Evolutionary conservation across 1,140 invertebrate species (phyloP), one percentile per base, ranked within the genome.

Genomic region (Trachymyrmex cornetzi): DNA sequence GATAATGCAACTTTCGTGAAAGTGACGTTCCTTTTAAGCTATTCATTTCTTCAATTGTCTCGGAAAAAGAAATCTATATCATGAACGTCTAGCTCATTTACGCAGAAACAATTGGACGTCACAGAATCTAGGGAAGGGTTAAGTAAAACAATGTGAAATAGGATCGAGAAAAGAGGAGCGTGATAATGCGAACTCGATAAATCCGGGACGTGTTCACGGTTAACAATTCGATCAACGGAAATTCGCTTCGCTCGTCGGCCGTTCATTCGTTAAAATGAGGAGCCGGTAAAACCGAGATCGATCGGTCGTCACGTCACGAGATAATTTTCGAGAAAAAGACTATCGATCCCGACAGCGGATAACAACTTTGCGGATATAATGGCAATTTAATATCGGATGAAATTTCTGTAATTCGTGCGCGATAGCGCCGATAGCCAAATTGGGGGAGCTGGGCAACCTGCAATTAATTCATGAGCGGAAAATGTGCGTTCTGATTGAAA

Each of bases 281-380:
- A 74, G 69, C 69, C 14, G 71, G 69, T 44, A 50, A 84, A 84
- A 75, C 48, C 80, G 80, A 50, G 80, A 84, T 84, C 80, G 80
- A 84, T 69, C 67, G 64, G 64, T 63, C 80, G 55, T 84, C 69
- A 63, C 69, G 55, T 75, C 80, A 75, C 69, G 80, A 69, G 66
- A 84, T 84, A 84, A 84, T 84, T 84, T 84, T 84, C 80, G 80
- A 84, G 80, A 84, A 84, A 84, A 84, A 75, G 80, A 84, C 71
- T 74, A 75, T 75, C 55, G 80, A 75, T 75, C 69, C 55, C 72
- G 80, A 84, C 80, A 84, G 80, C 69, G 55, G 80, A 74, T 84
- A 84, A 84, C 80, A 84, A 84, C 69, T 84, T 84, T 84, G 80
- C 80, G 80, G 80, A 84, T 84, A 84, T 84, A 84, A 84, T 84